Conservation (phyloP, 2,797 vertebrate genomes). For the Chelon labrosus region DNA sequence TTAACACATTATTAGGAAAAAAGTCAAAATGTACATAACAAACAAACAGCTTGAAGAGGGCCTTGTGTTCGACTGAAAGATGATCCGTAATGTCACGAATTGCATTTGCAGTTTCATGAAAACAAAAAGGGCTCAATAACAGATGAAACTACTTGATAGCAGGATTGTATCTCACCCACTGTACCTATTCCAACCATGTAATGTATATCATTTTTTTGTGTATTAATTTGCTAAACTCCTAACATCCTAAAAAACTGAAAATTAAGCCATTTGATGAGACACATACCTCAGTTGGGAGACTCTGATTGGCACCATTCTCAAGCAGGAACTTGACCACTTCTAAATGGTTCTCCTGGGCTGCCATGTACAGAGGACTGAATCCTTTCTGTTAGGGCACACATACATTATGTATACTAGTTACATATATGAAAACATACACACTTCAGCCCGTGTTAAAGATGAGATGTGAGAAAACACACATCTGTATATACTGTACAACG, state of each 20-base stretch:
- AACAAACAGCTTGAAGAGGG: background rate
- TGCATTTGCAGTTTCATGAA: background rate
- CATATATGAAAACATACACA: background rate
- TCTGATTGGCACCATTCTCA: constrained; percentile 97
- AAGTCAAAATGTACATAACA: background rate
- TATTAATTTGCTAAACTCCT: background rate
- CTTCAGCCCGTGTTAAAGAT: background rate
- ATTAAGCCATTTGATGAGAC: background rate
- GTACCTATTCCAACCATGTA: background rate
- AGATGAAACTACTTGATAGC: background rate
- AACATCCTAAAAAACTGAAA: background rate
- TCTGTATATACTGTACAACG: background rate
- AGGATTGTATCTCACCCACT: background rate
- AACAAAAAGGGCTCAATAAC: background rate
- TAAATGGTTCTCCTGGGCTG: constrained; percentile 97
- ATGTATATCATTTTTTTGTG: background rate
- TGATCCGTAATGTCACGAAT: background rate
- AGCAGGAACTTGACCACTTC: constrained; percentile 97
- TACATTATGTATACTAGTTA: constrained; percentile 3
- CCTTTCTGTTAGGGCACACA: constrained; percentile 90
- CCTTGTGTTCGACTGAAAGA: background rate
- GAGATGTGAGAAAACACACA: constrained; percentile 5
- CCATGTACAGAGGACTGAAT: constrained; percentile 98
- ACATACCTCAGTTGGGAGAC: constrained; percentile 94
- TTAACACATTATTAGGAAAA: no score